These are phyloP conservation scores for Idaea straminata DNA, from an alignment of 2,888 invertebrate species.

Conservation along the genomic window DNA sequence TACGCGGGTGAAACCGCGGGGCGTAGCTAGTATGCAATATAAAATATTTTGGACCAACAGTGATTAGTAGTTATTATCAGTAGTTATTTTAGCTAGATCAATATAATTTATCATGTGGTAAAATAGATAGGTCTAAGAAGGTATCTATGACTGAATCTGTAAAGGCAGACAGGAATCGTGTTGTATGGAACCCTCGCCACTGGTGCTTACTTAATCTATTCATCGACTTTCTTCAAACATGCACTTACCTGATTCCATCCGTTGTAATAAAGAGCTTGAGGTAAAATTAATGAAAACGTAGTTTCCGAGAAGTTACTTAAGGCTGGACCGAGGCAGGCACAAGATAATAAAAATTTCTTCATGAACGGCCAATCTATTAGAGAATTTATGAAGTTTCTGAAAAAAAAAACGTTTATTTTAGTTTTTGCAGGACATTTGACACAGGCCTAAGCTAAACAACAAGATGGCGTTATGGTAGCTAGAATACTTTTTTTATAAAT, in stretches of 20 bases:
- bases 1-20: no score
- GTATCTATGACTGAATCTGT: no score
- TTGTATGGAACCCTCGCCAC: no score
- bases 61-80: no score
- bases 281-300: conserved; percentile 77
- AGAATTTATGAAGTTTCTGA: conserved; percentile 35
- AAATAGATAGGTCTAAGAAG: no score
- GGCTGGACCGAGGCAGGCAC: conserved; percentile 80
- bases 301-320: conserved; percentile 75
- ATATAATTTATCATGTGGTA: no score
- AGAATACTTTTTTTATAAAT: no score
- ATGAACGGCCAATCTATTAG: conserved; percentile 78
- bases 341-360: conserved; percentile 76
- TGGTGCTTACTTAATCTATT: no score
- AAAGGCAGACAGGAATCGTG: no score
- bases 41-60: no score
- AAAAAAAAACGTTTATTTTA: conserved; percentile 22
- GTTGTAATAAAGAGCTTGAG: conserved; percentile 75
- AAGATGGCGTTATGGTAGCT: background rate
- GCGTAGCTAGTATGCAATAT: no score
- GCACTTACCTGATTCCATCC: conserved; percentile 64
- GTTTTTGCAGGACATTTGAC: background rate
- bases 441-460: background rate
- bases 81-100: no score
- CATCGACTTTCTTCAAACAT: conserved; percentile 5